Conservation (phyloP, 2,113 vertebrate species). For the Vulpes vulpes region DNA sequence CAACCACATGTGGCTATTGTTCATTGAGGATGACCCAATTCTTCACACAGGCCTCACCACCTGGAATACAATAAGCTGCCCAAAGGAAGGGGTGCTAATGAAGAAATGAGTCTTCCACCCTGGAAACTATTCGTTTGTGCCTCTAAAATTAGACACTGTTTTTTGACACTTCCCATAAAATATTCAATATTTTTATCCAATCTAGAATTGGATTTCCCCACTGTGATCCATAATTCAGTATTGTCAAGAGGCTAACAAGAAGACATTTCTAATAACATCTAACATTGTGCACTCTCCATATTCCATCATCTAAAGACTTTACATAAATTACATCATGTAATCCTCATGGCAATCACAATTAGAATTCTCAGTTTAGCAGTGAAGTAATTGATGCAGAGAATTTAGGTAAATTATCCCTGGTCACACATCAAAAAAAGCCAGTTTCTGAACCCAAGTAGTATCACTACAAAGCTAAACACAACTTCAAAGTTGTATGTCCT, state of each 20-base stretch:
- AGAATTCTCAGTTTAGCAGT: not conserved
- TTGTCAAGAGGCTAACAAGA: not conserved
- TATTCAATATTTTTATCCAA: not conserved
- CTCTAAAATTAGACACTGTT: not conserved
- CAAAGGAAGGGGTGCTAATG: not conserved
- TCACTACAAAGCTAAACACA: not conserved
- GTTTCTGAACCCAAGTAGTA: not conserved
- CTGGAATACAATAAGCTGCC: not conserved
- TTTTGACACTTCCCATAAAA: not conserved
- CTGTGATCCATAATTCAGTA: not conserved
- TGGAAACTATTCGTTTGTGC: not conserved
- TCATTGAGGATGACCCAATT: constrained; percentile 9
- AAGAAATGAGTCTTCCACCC: not conserved
- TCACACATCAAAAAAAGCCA: not conserved
- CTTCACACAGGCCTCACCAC: not conserved
- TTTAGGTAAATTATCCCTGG: not conserved
- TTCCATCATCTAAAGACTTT: not conserved
- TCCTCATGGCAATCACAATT: not conserved
- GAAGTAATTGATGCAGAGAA: not conserved
- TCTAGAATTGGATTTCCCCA: not conserved
- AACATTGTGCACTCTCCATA: no score
- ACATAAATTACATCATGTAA: not conserved
- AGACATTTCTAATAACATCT: not conserved
- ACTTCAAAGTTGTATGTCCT: not conserved
- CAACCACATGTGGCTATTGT: not conserved